A percentile compares a stretch with the other conserved stretches of the same genome.
Conservation (phyloP, 2,797 vertebrate genomes). For the Pseudochaenichthys georgianus region DNA sequence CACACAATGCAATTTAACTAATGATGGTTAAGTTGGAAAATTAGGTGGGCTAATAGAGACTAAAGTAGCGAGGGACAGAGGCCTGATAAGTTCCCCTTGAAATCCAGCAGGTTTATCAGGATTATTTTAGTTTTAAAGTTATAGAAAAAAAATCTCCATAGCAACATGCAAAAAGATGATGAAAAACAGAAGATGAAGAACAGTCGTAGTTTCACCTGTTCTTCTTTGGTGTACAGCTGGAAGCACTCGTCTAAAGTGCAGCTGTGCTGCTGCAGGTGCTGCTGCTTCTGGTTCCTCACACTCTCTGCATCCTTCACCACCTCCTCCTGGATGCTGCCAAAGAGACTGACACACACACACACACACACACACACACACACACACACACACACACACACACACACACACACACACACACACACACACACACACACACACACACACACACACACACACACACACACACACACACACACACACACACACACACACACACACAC, state of each 20-base stretch:
- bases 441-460: background rate
- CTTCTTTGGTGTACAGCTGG: conserved; percentile 97
- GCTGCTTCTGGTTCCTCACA: conserved; percentile 89
- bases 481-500: conserved; percentile 3
- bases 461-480: background rate
- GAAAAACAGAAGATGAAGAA: too few relatives aligned
- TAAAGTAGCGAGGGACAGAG: background rate
- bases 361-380: conserved; percentile 9
- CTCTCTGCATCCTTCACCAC: conserved; percentile 91
- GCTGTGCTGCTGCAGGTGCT: conserved; percentile 90
- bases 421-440: too few relatives aligned
- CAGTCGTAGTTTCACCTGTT: conserved; percentile 85
- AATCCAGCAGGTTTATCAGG: too few relatives aligned
- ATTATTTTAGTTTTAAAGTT: too few relatives aligned
- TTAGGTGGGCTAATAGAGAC: background rate
- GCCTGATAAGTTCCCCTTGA: too few relatives aligned
- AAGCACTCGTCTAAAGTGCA: conserved; percentile 94
- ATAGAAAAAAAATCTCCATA: too few relatives aligned
- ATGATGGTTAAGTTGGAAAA: too few relatives aligned
- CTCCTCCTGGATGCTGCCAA: conserved; percentile 92
- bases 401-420: background rate
- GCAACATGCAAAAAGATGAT: too few relatives aligned
- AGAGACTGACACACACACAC: conserved; percentile 84
- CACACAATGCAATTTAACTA: background rate
- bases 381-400: too few relatives aligned